Conservation (phyloP, 1,140 invertebrate genomes). For the Sarcophaga bullata region DNA sequence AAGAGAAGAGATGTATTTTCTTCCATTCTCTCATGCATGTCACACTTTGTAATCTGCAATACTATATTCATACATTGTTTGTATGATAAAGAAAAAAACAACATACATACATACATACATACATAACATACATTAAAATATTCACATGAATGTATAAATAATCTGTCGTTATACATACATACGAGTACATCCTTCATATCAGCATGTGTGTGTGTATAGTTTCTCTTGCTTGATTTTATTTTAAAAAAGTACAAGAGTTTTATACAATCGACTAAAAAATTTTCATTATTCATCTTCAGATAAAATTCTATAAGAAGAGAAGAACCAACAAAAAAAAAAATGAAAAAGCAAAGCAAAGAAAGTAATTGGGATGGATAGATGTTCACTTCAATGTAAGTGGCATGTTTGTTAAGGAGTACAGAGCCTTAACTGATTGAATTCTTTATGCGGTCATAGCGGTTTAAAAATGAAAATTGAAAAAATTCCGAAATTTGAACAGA, state of each 20-base stretch:
- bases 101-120: too few species aligned
- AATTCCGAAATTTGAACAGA: too few species aligned
- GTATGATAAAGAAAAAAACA: not conserved
- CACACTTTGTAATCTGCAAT: not conserved
- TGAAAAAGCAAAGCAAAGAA: too few species aligned
- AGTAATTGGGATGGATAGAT: not conserved
- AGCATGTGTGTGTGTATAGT: not conserved
- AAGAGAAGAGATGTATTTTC: too few species aligned
- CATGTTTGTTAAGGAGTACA: not conserved
- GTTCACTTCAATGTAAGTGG: not conserved
- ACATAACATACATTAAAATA: not conserved
- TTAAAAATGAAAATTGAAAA: too few species aligned
- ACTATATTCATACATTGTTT: constrained; percentile 14
- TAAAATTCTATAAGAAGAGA: not conserved
- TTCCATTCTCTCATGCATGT: not conserved
- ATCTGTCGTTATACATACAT: not conserved
- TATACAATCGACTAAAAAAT: constrained; percentile 7
- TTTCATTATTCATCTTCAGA: constrained; percentile 21
- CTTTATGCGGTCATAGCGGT: too few species aligned
- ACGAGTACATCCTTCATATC: not conserved
- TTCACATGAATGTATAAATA: too few species aligned
- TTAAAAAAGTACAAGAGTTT: constrained; percentile 13
- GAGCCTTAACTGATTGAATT: not conserved
- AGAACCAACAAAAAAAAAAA: too few species aligned
- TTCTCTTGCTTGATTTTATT: not conserved